Base-by-base conservation (phyloP, 2,888 invertebrate species). In the Ditula angustiorana region DNA sequence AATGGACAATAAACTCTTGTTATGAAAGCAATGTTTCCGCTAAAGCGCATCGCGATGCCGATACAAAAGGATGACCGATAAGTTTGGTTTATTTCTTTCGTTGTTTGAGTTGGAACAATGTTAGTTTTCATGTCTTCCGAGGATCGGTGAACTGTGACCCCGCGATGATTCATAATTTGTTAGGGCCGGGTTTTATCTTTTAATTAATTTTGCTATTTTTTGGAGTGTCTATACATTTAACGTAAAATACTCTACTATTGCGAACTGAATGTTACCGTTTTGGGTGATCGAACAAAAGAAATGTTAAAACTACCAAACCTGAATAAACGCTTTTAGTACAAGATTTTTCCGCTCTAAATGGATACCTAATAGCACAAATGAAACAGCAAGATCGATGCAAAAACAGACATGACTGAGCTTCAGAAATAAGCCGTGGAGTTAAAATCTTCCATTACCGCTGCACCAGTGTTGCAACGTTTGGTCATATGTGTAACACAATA, bases 61-160 rank as follows among this genome's bases (percentile, higher is more conserved):
- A 84, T 85, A 90, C 90, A 91, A 92, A 90, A 92, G 89, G 87
- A 86, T 86, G 87, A 87, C 88, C 89, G 90, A 91, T 91, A 92
- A 90, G 83, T 85, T 79, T 63, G 57, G 79, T 82, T 86, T 87
- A 86, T 84, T 84, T 85, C 88, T 87, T 86, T 90, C 88, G 88
- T 86, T 87, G 89, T 87, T 88, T 88, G 86, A 75, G 67, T 79
- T 81, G 76, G 64, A 69, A 78, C 71, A 81, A 84, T 81, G 82
- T 78, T 77, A 71, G 78, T 78, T 79, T 86, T 88, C 87, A 88
- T 84, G 85, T 82, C 81, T 71, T 64, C 47, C 30, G 61, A 76
- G 79, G 61, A 65, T 47, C 71, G 68, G 69, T 76, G 74, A 76
- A 74, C 76, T 79, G 73, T 80, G 82, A 79, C 76, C 77, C 72